Evolutionary conservation across 2,797 vertebrate genomes (phyloP).

Genomic region (Aphelocoma californica): DNA sequence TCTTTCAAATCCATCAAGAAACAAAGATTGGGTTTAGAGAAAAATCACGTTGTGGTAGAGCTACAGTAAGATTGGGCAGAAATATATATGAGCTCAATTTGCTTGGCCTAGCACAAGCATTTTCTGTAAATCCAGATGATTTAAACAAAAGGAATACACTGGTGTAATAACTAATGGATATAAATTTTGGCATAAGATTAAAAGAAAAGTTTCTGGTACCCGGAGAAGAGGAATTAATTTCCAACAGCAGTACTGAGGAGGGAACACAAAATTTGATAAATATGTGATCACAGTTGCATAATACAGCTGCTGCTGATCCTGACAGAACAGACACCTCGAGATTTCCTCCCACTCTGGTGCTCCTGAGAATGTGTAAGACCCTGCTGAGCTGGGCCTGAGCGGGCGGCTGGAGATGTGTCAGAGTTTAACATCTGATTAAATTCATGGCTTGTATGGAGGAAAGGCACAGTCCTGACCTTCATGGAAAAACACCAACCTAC

Average conservation of each 20-base stretch:
- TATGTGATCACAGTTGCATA: background rate
- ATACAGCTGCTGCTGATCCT: background rate
- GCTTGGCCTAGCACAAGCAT: background rate
- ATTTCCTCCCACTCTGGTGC: background rate
- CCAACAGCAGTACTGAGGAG: background rate
- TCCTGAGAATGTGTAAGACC: background rate
- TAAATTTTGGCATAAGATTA: background rate
- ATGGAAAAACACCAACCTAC: background rate
- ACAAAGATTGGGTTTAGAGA: background rate
- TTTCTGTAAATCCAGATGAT: background rate
- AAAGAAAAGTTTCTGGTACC: background rate
- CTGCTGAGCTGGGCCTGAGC: background rate
- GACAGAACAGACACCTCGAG: background rate
- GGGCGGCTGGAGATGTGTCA: background rate
- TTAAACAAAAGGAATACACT: background rate
- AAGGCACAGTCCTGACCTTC: background rate
- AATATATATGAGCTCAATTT: background rate
- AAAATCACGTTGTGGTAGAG: background rate
- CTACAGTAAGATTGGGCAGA: background rate
- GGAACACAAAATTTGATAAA: background rate
- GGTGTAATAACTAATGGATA: background rate
- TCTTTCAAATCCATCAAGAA: background rate
- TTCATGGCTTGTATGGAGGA: background rate
- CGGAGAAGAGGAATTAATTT: constrained; percentile 9
- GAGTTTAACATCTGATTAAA: background rate